Percentiles rank a stretch among this genome's conserved stretches.
Conservation (phyloP, 2,888 invertebrate species). For the Augiades crinisus region DNA sequence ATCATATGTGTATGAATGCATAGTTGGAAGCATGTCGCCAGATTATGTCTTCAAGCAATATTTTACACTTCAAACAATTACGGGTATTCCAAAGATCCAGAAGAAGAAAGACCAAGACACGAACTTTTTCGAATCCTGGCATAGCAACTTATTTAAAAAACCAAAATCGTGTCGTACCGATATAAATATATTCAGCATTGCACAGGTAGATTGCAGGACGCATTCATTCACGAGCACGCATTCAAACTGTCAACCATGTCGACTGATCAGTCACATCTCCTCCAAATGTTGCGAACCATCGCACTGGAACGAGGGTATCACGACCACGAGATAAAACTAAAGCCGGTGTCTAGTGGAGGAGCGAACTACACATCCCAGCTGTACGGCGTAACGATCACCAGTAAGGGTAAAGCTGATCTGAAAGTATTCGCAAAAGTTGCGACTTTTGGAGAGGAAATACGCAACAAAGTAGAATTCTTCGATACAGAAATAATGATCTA, state of each 20-base stretch:
- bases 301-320: neutral
- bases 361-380: slow-evolving; percentile 33
- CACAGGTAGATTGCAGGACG: neutral
- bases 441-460: slow-evolving; percentile 26
- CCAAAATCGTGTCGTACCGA: neutral
- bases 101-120: too few species aligned
- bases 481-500: slow-evolving; percentile 34
- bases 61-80: too few species aligned
- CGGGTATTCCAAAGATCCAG: too few species aligned
- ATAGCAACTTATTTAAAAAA: too few species aligned
- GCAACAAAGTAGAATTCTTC: slow-evolving; percentile 22
- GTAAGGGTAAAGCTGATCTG: slow-evolving; percentile 24
- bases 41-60: too few species aligned
- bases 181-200: neutral
- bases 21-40: too few species aligned
- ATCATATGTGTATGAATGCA: too few species aligned
- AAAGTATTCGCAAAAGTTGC: slow-evolving; percentile 38
- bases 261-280: neutral
- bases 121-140: too few species aligned
- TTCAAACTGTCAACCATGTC: neutral
- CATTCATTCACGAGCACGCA: neutral
- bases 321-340: neutral
- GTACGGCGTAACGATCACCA: slow-evolving; percentile 21
- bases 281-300: neutral
- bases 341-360: slow-evolving; percentile 29